Base-by-base conservation (phyloP, 1,140 invertebrate genomes). In the Scaptomyza hsui region DNA sequence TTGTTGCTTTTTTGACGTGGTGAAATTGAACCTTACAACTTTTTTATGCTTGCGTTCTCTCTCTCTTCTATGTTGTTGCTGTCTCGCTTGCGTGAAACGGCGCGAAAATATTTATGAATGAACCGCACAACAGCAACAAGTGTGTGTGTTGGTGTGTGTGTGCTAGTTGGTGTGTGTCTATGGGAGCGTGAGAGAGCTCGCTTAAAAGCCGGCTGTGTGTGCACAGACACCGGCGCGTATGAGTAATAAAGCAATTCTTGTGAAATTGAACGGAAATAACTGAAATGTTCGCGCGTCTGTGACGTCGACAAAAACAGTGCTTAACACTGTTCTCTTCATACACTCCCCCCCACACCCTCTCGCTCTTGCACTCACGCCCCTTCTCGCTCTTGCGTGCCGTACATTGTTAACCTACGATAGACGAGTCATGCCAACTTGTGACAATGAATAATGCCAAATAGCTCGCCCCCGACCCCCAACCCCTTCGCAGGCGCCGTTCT, bases 181-280 rank as follows among this genome's bases (percentile, higher is more conserved):
- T 42, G 45, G 4, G 18, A 75, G 70, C 73, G 57, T 69, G 49
- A 69, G 63, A 42, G 59, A 41, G 39, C 51, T 53, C 29, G 2
- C 63, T 64, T 9, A n/a, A n/a, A 6, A 69, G 59, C 57, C 65
- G 48, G 48, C 49, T 53, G 59, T 16, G 59, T 16, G 29, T 7
- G 13, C 64, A 6, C 64, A 56, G 68, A 70, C 72, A 51, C 48
- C 53, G 49, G 48, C 39, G 52, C 81, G 86, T 88, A 89, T 89
- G 86, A 89, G 86, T 89, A 89, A 89, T 89, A 76, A 79, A 35
- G 55, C 32, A 67, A 55, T 74, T 89, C 86, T 89, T 81, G 78
- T 68, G 86, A 89, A 89, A 89, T 89, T 75, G 70, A 89, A 86
- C 86, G 86, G 86, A 89, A 89, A 89, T 89, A 88, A 78, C 79